Conservation (phyloP, 2,113 vertebrate genomes). For the Semicossyphus pulcher region DNA sequence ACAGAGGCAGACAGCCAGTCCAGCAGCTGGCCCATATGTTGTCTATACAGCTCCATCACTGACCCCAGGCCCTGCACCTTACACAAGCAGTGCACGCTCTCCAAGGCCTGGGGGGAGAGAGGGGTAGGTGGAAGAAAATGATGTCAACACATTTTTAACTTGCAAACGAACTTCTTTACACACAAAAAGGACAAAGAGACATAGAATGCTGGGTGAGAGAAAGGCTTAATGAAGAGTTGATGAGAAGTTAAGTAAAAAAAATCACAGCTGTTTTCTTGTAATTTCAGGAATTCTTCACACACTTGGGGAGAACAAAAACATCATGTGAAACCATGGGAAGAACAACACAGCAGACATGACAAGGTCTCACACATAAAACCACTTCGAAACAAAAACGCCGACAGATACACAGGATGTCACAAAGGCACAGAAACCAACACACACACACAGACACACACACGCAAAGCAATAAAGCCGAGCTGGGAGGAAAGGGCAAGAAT, state of each 20-base stretch:
- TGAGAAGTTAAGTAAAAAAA: constrained; percentile 18
- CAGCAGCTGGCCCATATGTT: constrained; percentile 86
- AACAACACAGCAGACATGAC: constrained; percentile 56
- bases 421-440: constrained; percentile 41
- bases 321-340: constrained; percentile 58
- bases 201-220: neutral
- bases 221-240: neutral
- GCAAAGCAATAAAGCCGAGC: constrained; percentile 46
- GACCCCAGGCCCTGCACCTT: constrained; percentile 77
- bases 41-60: constrained; percentile 83
- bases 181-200: neutral
- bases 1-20: constrained; percentile 84
- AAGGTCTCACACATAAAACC: constrained; percentile 49
- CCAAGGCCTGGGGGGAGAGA: constrained; percentile 82
- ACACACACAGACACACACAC: constrained; percentile 19
- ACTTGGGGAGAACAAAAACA: constrained; percentile 26
- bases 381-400: constrained; percentile 39
- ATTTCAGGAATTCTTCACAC: constrained; percentile 23
- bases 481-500: constrained; percentile 50
- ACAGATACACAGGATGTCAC: constrained; percentile 63
- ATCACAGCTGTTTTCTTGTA: constrained; percentile 21
- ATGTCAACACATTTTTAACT: constrained; percentile 9
- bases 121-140: neutral
- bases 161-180: neutral
- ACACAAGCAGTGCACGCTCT: constrained; percentile 82